Evolutionary conservation across 1,140 invertebrate species (phyloP).

Genomic region (Oreohelix idahoensis): DNA sequence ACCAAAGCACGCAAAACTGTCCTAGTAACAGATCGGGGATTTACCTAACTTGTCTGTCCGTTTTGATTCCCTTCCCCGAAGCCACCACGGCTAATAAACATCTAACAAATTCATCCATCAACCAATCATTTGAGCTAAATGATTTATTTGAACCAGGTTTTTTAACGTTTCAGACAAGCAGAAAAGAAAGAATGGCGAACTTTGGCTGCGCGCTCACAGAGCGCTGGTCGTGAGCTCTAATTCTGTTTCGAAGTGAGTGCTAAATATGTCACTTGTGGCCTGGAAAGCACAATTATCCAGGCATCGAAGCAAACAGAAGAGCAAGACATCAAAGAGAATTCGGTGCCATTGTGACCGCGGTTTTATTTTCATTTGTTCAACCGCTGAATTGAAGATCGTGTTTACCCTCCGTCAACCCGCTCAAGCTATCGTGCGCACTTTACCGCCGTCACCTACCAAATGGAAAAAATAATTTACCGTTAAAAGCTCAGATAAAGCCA

Average conservation of each 20-base stretch:
- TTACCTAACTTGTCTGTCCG: background rate
- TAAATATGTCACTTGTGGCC: constrained; percentile 5
- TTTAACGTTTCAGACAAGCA: background rate
- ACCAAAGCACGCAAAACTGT: background rate
- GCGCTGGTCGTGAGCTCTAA: background rate
- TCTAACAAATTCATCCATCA: background rate
- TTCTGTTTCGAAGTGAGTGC: background rate
- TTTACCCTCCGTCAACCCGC: background rate
- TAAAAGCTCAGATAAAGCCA: constrained; percentile 18
- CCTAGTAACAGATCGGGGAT: background rate
- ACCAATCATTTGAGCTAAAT: background rate
- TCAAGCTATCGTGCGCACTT: background rate
- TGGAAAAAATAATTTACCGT: constrained; percentile 18
- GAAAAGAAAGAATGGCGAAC: background rate
- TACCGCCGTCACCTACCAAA: constrained; percentile 6
- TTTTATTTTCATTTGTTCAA: background rate
- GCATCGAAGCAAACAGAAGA: background rate
- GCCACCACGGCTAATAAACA: background rate
- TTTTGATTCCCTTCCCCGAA: background rate
- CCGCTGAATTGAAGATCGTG: background rate
- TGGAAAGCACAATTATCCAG: background rate
- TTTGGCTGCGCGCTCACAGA: background rate
- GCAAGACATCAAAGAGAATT: constrained; percentile 1
- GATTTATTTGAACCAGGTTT: background rate
- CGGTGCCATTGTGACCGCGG: background rate